Evolutionary conservation across 1,140 invertebrate species (phyloP), one percentile per base, ranked within the genome.

Genomic region (Callitettix versicolor): DNA sequence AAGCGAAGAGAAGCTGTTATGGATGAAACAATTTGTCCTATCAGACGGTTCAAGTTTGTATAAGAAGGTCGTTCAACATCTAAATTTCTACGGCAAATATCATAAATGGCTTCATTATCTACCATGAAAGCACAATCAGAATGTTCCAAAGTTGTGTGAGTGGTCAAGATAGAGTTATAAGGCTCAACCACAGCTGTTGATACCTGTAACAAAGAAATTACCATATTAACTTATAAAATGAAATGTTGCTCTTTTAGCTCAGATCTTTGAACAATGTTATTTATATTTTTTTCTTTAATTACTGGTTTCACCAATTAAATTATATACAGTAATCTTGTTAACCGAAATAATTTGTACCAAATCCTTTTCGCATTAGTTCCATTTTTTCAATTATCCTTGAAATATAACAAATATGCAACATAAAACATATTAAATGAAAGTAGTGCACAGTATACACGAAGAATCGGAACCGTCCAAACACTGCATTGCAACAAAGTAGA

Each of bases 1-100:
- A 93, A 93, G 61, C 89, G 76, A 34, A 91, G 75, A 18, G 87
- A 89, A 50, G 87, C 87, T 3, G 86, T 90, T 64, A 91, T 90
- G 48, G 86, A 90, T 2, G 86, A 89, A 2, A 86, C 79, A 75
- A 84, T 88, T 72, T 88, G 81, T 21, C 85, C 86, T 44, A 79
- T 78, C 17, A 81, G 64, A 48, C 79, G 65, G 63, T 81, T 81
- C 36, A 83, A 63, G 65, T 81, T 82, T 4, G 78, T 82, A 64
- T 82, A 82, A 3, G 77, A 79, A 1, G 80, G 81, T 20, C 80
- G 60, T 36, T 78, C 76, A 44, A 83, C 78, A 70, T 72, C 74
- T 56, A 83, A 63, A 47, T 81, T 82, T 20, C 77, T 63, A 9
- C 76, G 66, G 65, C 82, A 85, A 61, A 85, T 83, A 62, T 85